These are phyloP conservation scores for Chrysemys picta DNA, from an alignment of 2,113 vertebrate species.

Conservation along the genomic window DNA sequence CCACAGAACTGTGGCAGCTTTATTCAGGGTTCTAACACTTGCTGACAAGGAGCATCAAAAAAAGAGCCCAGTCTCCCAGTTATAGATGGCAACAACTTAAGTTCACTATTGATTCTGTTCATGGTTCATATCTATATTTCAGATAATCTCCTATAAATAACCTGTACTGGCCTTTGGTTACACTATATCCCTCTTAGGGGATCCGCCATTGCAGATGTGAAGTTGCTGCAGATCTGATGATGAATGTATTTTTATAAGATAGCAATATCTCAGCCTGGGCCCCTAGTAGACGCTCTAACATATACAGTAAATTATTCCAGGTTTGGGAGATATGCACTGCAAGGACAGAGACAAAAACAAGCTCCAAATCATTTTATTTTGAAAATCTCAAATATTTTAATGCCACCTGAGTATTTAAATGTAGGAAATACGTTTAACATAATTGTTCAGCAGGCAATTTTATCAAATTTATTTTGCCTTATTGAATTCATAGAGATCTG, in stretches of 20 bases:
- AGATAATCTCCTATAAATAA: neutral
- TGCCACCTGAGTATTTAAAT: neutral
- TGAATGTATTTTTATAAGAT: neutral
- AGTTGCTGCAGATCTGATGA: neutral
- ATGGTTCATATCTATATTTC: neutral
- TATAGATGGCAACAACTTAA: neutral
- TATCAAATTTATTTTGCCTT: constrained; percentile 11
- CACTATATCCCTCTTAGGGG: neutral
- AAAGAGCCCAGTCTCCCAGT: rapidly evolving
- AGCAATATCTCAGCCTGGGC: neutral
- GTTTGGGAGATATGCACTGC: neutral
- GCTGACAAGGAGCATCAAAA: neutral
- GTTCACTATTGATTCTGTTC: neutral
- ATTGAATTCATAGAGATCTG: constrained; percentile 8
- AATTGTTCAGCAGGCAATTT: constrained; percentile 10
- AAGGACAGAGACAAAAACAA: neutral
- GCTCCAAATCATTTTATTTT: neutral
- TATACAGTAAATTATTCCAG: neutral
- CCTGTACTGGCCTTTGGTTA: neutral
- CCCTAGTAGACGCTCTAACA: neutral
- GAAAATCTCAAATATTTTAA: neutral
- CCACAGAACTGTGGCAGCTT: neutral
- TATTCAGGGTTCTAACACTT: neutral
- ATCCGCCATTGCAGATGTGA: neutral
- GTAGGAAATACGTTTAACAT: neutral